Evolutionary conservation across 2,797 vertebrate species (phyloP).

Genomic region (Acestrorhynchus altus): DNA sequence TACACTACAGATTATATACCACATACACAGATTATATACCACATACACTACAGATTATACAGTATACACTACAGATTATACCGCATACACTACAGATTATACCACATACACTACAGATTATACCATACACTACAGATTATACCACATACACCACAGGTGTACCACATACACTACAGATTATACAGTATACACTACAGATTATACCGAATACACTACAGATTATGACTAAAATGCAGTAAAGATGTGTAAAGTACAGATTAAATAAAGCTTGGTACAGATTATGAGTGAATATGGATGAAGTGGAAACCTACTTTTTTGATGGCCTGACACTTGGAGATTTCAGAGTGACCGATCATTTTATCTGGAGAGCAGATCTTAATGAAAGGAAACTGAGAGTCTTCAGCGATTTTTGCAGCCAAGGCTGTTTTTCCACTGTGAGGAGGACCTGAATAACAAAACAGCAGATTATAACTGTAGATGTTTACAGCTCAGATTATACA

Average conservation of each 20-base stretch:
- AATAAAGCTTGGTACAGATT: background rate
- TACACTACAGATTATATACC: background rate
- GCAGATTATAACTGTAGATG: background rate
- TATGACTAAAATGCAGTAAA: no score
- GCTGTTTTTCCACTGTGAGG: constrained; percentile 97
- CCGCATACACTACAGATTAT: no score
- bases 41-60: no score
- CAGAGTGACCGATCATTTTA: constrained; percentile 97
- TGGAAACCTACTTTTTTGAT: constrained; percentile 90
- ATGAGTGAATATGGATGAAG: background rate
- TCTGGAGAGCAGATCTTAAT: constrained; percentile 99
- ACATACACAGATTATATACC: no score
- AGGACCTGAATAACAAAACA: constrained; percentile 78
- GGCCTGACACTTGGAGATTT: constrained; percentile 97
- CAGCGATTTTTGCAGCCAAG: constrained; percentile 92
- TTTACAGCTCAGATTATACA: background rate
- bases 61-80: background rate
- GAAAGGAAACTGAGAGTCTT: constrained; percentile 96
- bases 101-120: background rate
- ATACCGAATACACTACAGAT: background rate
- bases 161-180: no score
- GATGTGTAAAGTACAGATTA: background rate
- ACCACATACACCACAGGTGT: no score
- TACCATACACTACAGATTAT: background rate
- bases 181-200: background rate